A percentile compares a stretch with the other conserved stretches of the same genome.
Evolutionary conservation across 2,113 vertebrate genomes (phyloP).

Genomic region (Lophius piscatorius): DNA sequence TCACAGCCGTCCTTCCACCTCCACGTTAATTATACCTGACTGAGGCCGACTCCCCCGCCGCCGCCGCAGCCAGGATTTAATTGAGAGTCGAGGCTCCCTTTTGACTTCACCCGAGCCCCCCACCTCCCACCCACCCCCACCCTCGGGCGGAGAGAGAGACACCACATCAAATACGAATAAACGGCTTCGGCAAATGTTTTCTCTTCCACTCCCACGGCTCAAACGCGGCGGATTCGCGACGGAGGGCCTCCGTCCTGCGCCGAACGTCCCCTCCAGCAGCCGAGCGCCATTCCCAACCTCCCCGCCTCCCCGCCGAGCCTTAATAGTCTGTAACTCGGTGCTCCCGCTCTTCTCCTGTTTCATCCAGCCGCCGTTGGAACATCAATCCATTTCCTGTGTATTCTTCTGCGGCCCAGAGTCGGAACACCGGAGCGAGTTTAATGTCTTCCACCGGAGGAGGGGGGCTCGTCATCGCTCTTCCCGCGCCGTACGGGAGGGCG

Average conservation of each 20-base stretch:
- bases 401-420: slow-evolving; percentile 38
- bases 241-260: slow-evolving; percentile 1
- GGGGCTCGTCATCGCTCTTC: slow-evolving; percentile 13
- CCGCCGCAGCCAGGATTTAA: slow-evolving; percentile 23
- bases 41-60: slow-evolving; percentile 18
- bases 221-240: slow-evolving; percentile 26
- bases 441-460: slow-evolving; percentile 53
- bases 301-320: slow-evolving; percentile 18
- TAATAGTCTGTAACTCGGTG: slow-evolving; percentile 42
- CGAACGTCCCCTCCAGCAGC: slow-evolving; percentile 38
- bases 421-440: slow-evolving; percentile 33
- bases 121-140: too few species aligned
- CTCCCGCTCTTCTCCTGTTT: slow-evolving; percentile 23
- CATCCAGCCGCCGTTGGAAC: slow-evolving; percentile 32
- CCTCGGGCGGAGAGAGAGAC: slow-evolving; percentile 6
- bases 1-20: slow-evolving; percentile 32
- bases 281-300: slow-evolving; percentile 17
- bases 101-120: slow-evolving; percentile 27
- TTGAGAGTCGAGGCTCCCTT: slow-evolving; percentile 34
- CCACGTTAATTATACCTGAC: slow-evolving; percentile 37
- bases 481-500: neutral
- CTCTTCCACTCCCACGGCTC: slow-evolving; percentile 7
- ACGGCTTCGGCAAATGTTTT: slow-evolving; percentile 8
- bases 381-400: slow-evolving; percentile 29
- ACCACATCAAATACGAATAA: slow-evolving; percentile 8